phyloP scores from a whole-genome alignment of 2,888 invertebrate genomes.

The Mythimna vitellina region DNA sequence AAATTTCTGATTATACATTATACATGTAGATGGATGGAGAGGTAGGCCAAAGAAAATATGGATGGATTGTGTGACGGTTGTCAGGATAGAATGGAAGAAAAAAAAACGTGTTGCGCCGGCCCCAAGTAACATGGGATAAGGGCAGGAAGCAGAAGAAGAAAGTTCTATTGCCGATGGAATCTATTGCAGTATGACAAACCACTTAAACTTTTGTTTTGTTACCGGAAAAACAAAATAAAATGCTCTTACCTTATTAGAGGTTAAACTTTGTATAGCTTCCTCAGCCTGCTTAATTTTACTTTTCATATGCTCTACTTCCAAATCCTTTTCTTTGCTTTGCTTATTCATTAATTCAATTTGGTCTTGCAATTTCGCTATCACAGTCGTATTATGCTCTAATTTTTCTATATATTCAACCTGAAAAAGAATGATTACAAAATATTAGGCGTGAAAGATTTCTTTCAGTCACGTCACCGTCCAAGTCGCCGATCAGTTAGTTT shows the following conservation, averaged over 20 bases:
- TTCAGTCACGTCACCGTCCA: not conserved
- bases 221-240: not conserved
- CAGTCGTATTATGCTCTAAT: conserved; percentile 77
- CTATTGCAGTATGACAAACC: no score
- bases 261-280: conserved; percentile 68
- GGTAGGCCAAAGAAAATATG: no score
- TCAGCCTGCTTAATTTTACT: conserved; percentile 72
- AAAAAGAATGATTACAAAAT: conserved; percentile 49
- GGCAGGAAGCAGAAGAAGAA: not conserved
- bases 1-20: no score
- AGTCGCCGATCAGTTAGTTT: not conserved
- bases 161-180: not conserved
- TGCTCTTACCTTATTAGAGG: conserved; percentile 67
- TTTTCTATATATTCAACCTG: conserved; percentile 85
- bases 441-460: no score
- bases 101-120: no score
- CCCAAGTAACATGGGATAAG: no score
- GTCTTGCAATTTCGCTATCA: conserved; percentile 77
- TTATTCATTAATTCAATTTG: conserved; percentile 72
- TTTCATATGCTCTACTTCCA: conserved; percentile 75
- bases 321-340: conserved; percentile 75
- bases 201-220: not conserved
- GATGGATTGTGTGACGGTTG: no score
- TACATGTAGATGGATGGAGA: no score
- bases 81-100: no score